These are phyloP conservation scores for Drosophila peninsularis DNA, from an alignment of 2,888 invertebrate species.

Conservation along the genomic window DNA sequence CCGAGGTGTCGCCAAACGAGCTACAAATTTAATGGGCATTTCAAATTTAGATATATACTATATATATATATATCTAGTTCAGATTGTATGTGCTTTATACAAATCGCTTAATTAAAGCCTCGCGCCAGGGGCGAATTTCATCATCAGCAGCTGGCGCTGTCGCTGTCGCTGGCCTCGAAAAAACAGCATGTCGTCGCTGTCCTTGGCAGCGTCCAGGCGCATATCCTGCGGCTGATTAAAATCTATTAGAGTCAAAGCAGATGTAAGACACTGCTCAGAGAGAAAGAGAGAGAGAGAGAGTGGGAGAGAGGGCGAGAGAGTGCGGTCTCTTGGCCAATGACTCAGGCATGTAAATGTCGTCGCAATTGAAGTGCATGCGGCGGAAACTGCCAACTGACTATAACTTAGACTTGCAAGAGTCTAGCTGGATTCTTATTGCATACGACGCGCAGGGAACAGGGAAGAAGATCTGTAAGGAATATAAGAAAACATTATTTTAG, in stretches of 20 bases:
- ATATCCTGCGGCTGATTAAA: slow-evolving; percentile 82
- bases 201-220: slow-evolving; percentile 56
- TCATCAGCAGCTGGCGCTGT: slow-evolving; percentile 24
- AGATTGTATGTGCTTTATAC: slow-evolving; percentile 20
- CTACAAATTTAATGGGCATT: slow-evolving; percentile 25
- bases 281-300: not conserved
- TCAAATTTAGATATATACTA: not conserved
- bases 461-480: not conserved
- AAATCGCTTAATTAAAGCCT: slow-evolving; percentile 78
- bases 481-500: no score
- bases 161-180: slow-evolving; percentile 32
- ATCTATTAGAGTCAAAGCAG: slow-evolving; percentile 80
- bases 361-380: slow-evolving; percentile 77
- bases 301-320: not conserved
- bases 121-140: slow-evolving; percentile 69
- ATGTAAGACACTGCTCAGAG: slow-evolving; percentile 59
- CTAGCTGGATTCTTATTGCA: slow-evolving; percentile 17
- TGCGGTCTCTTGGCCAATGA: slow-evolving; percentile 54
- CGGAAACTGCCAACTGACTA: slow-evolving; percentile 63
- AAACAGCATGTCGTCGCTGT: slow-evolving; percentile 65
- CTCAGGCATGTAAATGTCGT: slow-evolving; percentile 74
- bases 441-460: not conserved
- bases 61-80: slow-evolving; percentile 3
- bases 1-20: slow-evolving; percentile 63
- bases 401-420: slow-evolving; percentile 26